Evolutionary conservation across 2,888 invertebrate genomes (phyloP).

Genomic region (Amphiduros pacificus): DNA sequence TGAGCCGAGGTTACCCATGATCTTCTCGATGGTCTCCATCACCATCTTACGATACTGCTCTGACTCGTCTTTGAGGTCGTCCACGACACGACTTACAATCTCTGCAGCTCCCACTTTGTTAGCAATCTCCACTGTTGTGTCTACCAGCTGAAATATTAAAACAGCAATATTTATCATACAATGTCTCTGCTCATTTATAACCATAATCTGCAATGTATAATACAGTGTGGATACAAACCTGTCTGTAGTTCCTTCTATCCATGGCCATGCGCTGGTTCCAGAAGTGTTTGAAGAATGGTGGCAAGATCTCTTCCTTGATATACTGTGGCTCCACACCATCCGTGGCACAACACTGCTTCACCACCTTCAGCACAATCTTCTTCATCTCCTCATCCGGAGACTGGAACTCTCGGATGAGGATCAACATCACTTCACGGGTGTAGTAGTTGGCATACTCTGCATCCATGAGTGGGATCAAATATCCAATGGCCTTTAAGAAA

Average conservation of each 20-base stretch:
- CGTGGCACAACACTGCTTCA: conserved; percentile 99
- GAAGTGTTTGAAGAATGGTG: conserved; percentile 98
- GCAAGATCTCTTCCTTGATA: conserved; percentile 97
- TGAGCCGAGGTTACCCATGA: conserved; percentile 95
- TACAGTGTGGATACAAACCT: conserved; percentile 60
- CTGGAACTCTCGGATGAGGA: conserved; percentile 98
- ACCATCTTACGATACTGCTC: conserved; percentile 99
- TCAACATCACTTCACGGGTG: conserved; percentile 98
- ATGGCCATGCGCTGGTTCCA: conserved; percentile 99
- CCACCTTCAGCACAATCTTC: conserved; percentile 98
- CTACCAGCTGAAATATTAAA: conserved; percentile 72
- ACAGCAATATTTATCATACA: not conserved
- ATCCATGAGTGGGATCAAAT: conserved; percentile 98
- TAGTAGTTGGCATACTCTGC: conserved; percentile 99
- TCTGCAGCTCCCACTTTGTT: conserved; percentile 99
- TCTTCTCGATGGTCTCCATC: conserved; percentile 99
- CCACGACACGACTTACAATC: conserved; percentile 97
- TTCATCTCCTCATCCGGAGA: conserved; percentile 99
- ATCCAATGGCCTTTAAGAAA: conserved; percentile 93
- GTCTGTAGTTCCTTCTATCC: conserved; percentile 95
- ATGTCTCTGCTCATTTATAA: not conserved
- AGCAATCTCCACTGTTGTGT: conserved; percentile 99
- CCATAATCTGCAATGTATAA: not conserved
- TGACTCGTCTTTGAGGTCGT: conserved; percentile 98
- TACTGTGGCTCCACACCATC: conserved; percentile 99